Evolutionary conservation across 2,797 vertebrate genomes (phyloP).

Genomic region (Epinephelus coioides): DNA sequence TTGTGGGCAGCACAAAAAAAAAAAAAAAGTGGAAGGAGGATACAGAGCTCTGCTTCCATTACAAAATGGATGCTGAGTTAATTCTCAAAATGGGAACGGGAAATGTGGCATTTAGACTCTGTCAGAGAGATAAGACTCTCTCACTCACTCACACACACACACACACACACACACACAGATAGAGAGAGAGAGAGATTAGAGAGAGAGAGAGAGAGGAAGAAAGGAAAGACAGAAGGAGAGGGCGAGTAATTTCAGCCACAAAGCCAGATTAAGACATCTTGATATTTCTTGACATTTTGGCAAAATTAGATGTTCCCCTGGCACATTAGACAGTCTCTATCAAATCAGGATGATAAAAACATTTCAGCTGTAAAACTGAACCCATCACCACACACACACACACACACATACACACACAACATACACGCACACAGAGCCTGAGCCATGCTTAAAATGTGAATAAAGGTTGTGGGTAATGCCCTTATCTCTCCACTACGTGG

Average conservation of each 20-base stretch:
- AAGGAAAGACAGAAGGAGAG: not conserved
- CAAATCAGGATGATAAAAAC: conserved; percentile 43
- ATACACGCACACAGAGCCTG: not conserved
- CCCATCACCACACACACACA: not conserved
- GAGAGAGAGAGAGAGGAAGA: not conserved
- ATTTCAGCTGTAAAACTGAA: conserved; percentile 23
- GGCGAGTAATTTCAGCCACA: conserved; percentile 41
- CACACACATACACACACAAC: conserved; percentile 8
- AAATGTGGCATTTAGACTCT: conserved; percentile 72
- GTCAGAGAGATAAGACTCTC: conserved; percentile 44
- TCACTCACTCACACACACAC: not conserved
- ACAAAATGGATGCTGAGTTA: conserved; percentile 67
- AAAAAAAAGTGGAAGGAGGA: conserved; percentile 10
- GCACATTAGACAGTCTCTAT: conserved; percentile 30
- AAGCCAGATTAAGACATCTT: conserved; percentile 70
- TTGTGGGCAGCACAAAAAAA: not conserved
- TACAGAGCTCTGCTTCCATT: conserved; percentile 32
- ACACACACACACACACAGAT: not conserved
- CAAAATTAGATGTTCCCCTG: conserved; percentile 50
- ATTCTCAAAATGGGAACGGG: conserved; percentile 64
- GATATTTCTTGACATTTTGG: conserved; percentile 80
- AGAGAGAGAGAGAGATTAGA: not conserved
- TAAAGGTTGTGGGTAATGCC: conserved; percentile 19
- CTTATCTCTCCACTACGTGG: not conserved
- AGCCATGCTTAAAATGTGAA: conserved; percentile 21